Evolutionary conservation across 2,113 vertebrate genomes (phyloP).

Genomic region (Hydropotes inermis): DNA sequence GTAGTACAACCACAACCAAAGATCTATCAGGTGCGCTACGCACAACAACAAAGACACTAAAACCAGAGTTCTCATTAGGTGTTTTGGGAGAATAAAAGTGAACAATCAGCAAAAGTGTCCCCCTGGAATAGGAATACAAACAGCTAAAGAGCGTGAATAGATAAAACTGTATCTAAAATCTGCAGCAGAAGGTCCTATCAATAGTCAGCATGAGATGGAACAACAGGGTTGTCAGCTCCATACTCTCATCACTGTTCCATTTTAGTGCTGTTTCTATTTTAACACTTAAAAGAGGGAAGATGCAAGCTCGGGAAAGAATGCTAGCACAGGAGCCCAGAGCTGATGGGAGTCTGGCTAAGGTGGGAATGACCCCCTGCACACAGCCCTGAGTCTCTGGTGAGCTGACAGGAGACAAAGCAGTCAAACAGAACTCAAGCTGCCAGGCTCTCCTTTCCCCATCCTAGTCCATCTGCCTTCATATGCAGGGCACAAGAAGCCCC

Average conservation of each 20-base stretch:
- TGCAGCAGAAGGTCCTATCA: background rate
- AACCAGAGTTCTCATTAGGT: constrained; percentile 19
- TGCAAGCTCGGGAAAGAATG: background rate
- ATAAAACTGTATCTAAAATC: background rate
- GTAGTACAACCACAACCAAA: constrained; percentile 6
- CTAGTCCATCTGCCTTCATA: background rate
- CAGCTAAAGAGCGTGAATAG: background rate
- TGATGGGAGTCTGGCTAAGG: background rate
- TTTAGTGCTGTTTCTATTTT: background rate
- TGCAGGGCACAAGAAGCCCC: background rate
- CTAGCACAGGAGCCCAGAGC: background rate
- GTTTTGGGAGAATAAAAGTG: background rate
- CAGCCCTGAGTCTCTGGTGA: background rate
- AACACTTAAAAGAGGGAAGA: background rate
- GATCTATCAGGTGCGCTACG: background rate
- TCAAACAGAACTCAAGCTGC: background rate
- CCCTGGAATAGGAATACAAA: background rate
- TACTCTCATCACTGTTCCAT: background rate
- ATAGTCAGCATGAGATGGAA: background rate
- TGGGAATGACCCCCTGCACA: background rate
- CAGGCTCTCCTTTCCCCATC: background rate
- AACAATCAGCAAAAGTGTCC: background rate
- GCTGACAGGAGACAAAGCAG: background rate
- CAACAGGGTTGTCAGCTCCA: background rate
- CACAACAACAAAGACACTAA: constrained; percentile 12